Evolutionary conservation across 2,113 vertebrate genomes (phyloP).

Genomic region (rabbit (Oryctolagus cuniculus)): DNA sequence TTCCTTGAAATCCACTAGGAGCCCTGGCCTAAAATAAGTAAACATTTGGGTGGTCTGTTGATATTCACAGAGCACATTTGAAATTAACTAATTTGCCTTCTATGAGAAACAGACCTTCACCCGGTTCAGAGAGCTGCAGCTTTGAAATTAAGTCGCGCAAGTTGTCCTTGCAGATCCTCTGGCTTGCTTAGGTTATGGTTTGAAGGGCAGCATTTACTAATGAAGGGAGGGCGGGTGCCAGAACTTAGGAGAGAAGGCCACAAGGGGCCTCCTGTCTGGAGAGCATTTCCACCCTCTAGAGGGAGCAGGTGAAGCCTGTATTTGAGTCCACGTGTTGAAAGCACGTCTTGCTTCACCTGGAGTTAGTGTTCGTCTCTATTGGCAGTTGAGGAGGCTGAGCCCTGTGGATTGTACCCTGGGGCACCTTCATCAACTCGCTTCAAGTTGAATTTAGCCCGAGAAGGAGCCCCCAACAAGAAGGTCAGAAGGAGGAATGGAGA

Average conservation of each 20-base stretch:
- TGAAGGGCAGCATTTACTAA: constrained; percentile 42
- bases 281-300: not conserved
- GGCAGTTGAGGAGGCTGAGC: not conserved
- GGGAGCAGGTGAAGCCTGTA: not conserved
- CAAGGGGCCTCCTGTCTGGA: not conserved
- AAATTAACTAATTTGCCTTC: constrained; percentile 77
- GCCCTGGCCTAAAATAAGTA: constrained; percentile 69
- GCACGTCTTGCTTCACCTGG: not conserved
- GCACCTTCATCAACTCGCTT: not conserved
- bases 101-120: constrained; percentile 76
- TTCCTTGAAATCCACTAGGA: constrained; percentile 29
- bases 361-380: not conserved
- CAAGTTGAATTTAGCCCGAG: not conserved
- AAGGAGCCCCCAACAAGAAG: not conserved
- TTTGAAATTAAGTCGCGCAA: constrained; percentile 74
- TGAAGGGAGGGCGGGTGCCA: not conserved
- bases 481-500: not conserved
- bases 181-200: constrained; percentile 50
- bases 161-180: constrained; percentile 52
- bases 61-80: constrained; percentile 76
- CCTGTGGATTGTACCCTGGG: not conserved
- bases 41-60: constrained; percentile 81
- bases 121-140: constrained; percentile 59
- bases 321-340: not conserved
- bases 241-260: not conserved